Conservation (phyloP, 1,140 invertebrate genomes). For the Macrocentrus cingulum region DNA sequence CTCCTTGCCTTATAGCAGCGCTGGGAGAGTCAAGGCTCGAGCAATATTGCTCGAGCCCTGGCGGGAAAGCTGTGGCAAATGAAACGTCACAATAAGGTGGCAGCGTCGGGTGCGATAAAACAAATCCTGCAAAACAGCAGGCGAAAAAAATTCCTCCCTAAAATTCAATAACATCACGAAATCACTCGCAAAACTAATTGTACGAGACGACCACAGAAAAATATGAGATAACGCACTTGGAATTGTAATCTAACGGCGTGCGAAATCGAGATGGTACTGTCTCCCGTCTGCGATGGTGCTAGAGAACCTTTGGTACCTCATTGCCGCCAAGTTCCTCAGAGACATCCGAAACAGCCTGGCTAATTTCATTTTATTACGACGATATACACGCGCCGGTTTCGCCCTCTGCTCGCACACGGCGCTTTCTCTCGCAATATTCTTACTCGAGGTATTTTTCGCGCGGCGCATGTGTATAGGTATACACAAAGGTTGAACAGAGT, state of each 20-base stretch:
- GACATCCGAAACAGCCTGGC: conserved; percentile 34
- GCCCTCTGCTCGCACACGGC: too few relatives aligned
- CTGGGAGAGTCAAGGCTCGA: too few relatives aligned
- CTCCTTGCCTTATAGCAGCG: conserved; percentile 27
- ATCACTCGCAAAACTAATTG: not conserved
- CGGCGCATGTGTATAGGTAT: not conserved
- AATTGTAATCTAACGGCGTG: conserved; percentile 48
- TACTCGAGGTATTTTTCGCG: not conserved
- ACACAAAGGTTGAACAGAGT: too few relatives aligned
- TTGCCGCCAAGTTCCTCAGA: conserved; percentile 22
- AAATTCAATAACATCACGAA: too few relatives aligned
- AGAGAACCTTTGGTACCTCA: conserved; percentile 31
- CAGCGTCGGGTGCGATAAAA: too few relatives aligned
- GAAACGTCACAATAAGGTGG: too few relatives aligned
- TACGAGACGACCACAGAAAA: not conserved
- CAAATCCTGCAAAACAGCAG: too few relatives aligned
- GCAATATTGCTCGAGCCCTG: too few relatives aligned
- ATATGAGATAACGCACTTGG: conserved; percentile 30
- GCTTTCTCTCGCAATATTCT: conserved; percentile 21
- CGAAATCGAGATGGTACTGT: conserved; percentile 41
- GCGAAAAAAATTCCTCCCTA: too few relatives aligned
- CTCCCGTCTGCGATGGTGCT: conserved; percentile 29
- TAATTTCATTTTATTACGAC: conserved; percentile 49
- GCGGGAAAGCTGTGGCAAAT: too few relatives aligned
- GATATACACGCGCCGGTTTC: conserved; percentile 4